Conservation (phyloP, 2,797 vertebrate genomes). For the Eulemur albifrons region DNA sequence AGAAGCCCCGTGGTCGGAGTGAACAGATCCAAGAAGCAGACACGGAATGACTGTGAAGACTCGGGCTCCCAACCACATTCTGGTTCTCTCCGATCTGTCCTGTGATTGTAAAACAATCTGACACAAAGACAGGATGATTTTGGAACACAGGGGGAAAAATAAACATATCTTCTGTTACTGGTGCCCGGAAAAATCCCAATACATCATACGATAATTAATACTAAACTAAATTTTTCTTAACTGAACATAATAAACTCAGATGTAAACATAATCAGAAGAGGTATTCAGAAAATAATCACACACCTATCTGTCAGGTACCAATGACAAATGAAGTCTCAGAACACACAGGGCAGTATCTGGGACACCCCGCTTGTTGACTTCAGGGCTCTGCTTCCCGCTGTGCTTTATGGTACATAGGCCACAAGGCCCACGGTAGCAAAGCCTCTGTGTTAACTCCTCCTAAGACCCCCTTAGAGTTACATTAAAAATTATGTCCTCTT, state of each 20-base stretch:
- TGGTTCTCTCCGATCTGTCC: not conserved
- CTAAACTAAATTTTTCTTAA: not conserved
- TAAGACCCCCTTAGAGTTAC: not conserved
- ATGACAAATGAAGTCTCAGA: not conserved
- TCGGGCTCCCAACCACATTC: not conserved
- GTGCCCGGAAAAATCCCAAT: not conserved
- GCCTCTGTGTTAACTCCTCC: not conserved
- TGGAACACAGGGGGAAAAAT: not conserved
- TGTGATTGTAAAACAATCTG: not conserved
- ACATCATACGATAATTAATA: not conserved
- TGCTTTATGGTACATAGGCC: not conserved
- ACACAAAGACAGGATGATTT: not conserved
- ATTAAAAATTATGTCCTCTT: not conserved
- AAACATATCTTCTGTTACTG: not conserved
- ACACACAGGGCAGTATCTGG: not conserved
- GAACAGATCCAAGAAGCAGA: not conserved
- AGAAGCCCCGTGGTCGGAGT: not conserved
- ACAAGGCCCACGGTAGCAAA: not conserved
- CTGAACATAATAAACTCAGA: slow-evolving; percentile 1
- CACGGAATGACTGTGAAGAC: no score
- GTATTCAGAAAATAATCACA: not conserved
- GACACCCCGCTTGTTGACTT: not conserved
- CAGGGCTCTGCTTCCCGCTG: not conserved
- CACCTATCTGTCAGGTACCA: not conserved
- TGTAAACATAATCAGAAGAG: not conserved